Evolutionary conservation across 2,113 vertebrate species (phyloP), one percentile per base, ranked within the genome.

Genomic region (Dipodomys ordii): DNA sequence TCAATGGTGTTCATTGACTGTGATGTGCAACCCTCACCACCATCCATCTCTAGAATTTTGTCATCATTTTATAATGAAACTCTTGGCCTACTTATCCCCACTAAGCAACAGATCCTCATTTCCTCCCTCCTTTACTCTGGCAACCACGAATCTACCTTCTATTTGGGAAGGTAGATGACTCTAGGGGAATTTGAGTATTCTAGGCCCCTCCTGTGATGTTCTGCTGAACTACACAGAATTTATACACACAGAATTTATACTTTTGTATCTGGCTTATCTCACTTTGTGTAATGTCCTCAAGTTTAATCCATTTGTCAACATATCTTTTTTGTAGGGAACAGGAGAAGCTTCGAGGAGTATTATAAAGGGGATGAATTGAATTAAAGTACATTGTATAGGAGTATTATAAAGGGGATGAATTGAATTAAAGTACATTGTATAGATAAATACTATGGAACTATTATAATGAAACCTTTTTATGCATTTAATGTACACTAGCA

Each of bases 1-100:
- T 6, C 39, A 39, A 39, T 39, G 49, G 49, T 49, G 20, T 10
- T 9, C 2, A 1, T 5, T 32, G 44, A 5, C 0, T 0, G 0
- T 35, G 27, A 44, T 25, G 6, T 30, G 13, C 20, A 16, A 0
- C 27, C 11, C 2, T 68, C 73, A 7, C 64, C n/a, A 1, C 46
- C 44, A 0, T n/a, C 82, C 22, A 9, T 53, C 64, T 87, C 39
- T 65, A 32, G 44, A 32, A 53, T 4, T 16, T 90, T 77, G 8
- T n/a, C 60, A 4, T 72, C 74, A 12, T 78, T 72, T 65, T 32
- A 13, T 13, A 13, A 35, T 19, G 62, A 67, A 39, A 20, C 49
- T 69, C 32, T 27, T 46, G 49, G 5, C 30, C 22, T 67, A 19
- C n/a, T 74, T 27, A 7, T 49, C 12, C 32, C 18, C 44, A 9